Percentiles rank a stretch among this genome's conserved stretches.
Conservation (phyloP, 2,888 invertebrate species). For the Thereva nobilitata region DNA sequence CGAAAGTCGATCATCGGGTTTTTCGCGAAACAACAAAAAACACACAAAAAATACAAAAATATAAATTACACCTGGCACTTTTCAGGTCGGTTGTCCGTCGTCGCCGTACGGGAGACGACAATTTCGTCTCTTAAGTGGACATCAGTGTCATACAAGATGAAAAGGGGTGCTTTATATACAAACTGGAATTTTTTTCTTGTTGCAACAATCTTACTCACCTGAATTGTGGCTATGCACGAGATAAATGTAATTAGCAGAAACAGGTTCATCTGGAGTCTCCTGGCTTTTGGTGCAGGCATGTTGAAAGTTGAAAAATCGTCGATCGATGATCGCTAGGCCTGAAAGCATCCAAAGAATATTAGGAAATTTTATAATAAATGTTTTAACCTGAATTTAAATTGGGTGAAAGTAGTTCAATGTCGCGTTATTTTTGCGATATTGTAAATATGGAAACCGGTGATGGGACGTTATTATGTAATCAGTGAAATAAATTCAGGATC, state of each 20-base stretch:
- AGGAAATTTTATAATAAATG: constrained; percentile 6
- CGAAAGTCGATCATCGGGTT: constrained; percentile 26
- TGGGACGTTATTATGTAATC: background rate
- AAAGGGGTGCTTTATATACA: too few relatives aligned
- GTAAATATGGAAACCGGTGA: background rate
- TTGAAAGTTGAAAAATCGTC: constrained; percentile 24
- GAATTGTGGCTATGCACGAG: constrained; percentile 20
- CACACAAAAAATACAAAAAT: background rate
- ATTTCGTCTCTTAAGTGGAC: too few relatives aligned
- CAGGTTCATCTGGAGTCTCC: constrained; percentile 19
- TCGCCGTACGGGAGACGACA: too few relatives aligned
- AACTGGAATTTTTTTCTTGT: background rate
- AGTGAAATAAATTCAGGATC: too few relatives aligned
- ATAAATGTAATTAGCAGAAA: constrained; percentile 12
- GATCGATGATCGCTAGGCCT: constrained; percentile 23
- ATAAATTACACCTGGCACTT: background rate
- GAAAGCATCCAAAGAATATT: constrained; percentile 21
- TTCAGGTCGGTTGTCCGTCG: background rate
- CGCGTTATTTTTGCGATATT: constrained; percentile 11
- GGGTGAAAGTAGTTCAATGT: constrained; percentile 27
- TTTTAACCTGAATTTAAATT: constrained; percentile 1
- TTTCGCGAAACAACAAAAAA: constrained; percentile 6
- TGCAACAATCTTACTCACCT: constrained; percentile 24
- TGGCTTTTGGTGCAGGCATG: constrained; percentile 10
- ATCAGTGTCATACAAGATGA: too few relatives aligned